Evolutionary conservation across 2,888 invertebrate genomes (phyloP).

Genomic region (Sericinus montela): DNA sequence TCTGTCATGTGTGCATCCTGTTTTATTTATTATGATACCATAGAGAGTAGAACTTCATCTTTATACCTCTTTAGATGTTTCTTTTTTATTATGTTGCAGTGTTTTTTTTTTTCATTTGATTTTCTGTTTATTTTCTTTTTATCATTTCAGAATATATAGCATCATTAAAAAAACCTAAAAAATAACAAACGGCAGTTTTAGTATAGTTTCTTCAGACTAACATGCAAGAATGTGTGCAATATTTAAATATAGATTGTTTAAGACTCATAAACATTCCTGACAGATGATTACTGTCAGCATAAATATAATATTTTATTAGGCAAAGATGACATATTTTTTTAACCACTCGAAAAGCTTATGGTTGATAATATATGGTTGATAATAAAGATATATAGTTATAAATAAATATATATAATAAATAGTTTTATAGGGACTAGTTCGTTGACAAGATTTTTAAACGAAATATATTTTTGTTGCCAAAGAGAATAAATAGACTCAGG

Average conservation of each 20-base stretch:
- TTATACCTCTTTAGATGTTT: background rate
- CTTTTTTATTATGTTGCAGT: constrained; percentile 10
- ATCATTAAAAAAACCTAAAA: constrained; percentile 71
- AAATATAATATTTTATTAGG: background rate
- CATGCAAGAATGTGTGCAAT: constrained; percentile 25
- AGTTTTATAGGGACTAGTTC: too few relatives aligned
- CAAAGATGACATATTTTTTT: background rate
- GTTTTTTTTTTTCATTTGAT: constrained; percentile 1
- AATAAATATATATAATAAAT: too few relatives aligned
- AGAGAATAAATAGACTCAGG: too few relatives aligned
- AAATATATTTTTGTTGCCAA: too few relatives aligned
- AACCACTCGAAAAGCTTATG: too few relatives aligned
- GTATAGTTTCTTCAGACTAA: constrained; percentile 23
- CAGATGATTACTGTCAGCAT: background rate
- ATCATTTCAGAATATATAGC: constrained; percentile 73
- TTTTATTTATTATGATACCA: too few relatives aligned
- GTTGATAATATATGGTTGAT: too few relatives aligned
- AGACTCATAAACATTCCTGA: constrained; percentile 26
- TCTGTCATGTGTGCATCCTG: too few relatives aligned
- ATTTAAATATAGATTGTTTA: constrained; percentile 2
- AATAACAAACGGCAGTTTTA: constrained; percentile 48
- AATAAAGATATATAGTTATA: too few relatives aligned
- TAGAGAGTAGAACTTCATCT: background rate
- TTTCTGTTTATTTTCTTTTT: constrained; percentile 50
- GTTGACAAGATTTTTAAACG: too few relatives aligned